Evolutionary conservation across 2,797 vertebrate species (phyloP).

Genomic region (Rhinatrema bivittatum): DNA sequence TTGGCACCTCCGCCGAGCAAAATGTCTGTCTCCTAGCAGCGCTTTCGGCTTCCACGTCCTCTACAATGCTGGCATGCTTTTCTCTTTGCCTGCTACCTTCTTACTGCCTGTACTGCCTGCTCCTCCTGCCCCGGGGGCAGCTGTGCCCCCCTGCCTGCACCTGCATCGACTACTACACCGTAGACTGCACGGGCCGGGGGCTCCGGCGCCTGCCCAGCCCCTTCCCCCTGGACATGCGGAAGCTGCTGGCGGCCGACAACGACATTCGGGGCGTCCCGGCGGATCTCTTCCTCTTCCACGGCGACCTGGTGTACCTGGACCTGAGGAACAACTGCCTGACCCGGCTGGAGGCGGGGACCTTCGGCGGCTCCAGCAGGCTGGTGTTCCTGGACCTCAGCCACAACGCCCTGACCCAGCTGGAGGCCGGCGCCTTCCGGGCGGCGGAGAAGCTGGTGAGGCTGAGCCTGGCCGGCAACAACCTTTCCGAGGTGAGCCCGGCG

Average conservation of each 20-base stretch:
- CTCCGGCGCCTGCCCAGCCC: conserved; percentile 80
- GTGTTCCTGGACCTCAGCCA: conserved; percentile 90
- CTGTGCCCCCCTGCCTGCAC: conserved; percentile 80
- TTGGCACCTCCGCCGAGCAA: conserved; percentile 45
- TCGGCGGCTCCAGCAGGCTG: conserved; percentile 85
- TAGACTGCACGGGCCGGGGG: conserved; percentile 88
- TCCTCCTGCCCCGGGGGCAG: conserved; percentile 61
- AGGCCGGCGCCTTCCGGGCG: conserved; percentile 79
- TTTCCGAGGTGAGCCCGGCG: conserved; percentile 80
- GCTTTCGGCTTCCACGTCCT: conserved; percentile 24
- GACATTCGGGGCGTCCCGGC: conserved; percentile 82
- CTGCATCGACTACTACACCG: conserved; percentile 89
- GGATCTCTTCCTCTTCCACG: conserved; percentile 91
- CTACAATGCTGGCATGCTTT: conserved; percentile 79
- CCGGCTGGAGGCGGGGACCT: conserved; percentile 80
- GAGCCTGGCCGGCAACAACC: conserved; percentile 81
- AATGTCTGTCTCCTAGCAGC: conserved; percentile 46
- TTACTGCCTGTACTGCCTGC: conserved; percentile 55
- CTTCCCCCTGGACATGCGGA: conserved; percentile 87
- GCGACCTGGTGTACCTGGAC: conserved; percentile 92
- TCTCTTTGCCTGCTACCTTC: conserved; percentile 62
- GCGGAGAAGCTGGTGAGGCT: conserved; percentile 84
- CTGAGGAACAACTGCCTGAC: conserved; percentile 91
- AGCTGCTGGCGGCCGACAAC: conserved; percentile 87
- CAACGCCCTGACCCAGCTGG: conserved; percentile 90